Base-by-base conservation (phyloP, 2,797 vertebrate species). In the Sebastolobus alascanus region DNA sequence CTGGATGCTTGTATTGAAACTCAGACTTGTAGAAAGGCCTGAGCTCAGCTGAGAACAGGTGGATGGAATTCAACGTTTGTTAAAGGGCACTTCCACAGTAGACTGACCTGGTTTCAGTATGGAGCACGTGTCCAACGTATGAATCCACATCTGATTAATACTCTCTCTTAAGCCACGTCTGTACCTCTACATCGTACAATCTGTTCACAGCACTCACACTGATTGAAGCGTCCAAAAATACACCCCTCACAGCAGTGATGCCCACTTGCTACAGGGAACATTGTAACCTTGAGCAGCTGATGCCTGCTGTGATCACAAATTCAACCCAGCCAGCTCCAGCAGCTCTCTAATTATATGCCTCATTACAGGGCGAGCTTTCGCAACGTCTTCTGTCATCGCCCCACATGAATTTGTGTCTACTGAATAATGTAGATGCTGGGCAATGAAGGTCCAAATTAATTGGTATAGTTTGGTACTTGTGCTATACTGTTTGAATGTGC, bases 251-350 rank as follows among this genome's bases (percentile, higher is more conserved):
- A 81, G 88, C 80, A 37, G 86, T 9, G 73, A 66, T 84, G 71
- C 77, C 76, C 73, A 58, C 83, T 84, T 69, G 43, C 71, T 29
- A 46, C 79, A 27, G 61, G 87, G 87, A 90, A 59, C 80, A 69
- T 69, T 77, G 84, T 83, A 89, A 92, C 90, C 91, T 92, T 92
- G 87, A 89, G 75, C 85, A 89, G 84, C 82, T 79, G 83, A 89
- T 84, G 78, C 83, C 87, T 78, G 84, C 88, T 93, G 88, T 77
- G 85, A 91, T 92, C 90, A 77, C 82, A 82, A 83, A 86, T 79
- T 85, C 71, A 73, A 29, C 70, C 84, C 69, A 79, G 77, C 29
- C 66, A 59, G 71, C 73, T 82, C 77, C 82, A 79, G 74, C 78
- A 84, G 82, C 80, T 67, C 77, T 64, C 81, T 87, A 86, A 93